Conservation (phyloP, 2,113 vertebrate genomes). For the Ardeotis arabs region DNA sequence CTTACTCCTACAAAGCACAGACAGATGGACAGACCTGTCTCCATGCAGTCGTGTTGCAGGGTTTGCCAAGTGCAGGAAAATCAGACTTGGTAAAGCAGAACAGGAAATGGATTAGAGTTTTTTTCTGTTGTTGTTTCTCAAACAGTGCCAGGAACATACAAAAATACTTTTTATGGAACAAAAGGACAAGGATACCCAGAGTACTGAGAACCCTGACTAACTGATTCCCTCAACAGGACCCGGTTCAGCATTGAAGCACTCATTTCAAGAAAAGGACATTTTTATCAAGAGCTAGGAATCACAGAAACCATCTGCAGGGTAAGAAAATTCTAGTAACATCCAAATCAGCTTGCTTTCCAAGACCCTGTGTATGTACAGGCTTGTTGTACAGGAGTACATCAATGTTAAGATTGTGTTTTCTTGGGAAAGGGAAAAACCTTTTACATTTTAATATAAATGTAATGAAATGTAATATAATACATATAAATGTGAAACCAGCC, state of each 20-base stretch:
- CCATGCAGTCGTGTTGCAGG: neutral
- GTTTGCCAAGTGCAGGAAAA: neutral
- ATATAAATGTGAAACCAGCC: neutral
- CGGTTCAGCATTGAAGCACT: neutral
- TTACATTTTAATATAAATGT: neutral
- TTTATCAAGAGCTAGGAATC: neutral
- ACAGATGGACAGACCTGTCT: neutral
- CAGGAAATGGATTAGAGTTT: neutral
- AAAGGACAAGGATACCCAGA: neutral
- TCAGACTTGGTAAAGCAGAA: neutral
- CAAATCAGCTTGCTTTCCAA: neutral
- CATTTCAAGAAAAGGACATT: neutral
- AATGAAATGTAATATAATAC: constrained; percentile 41
- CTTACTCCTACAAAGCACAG: neutral
- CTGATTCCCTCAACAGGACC: neutral
- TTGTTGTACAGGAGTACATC: neutral
- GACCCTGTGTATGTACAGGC: neutral
- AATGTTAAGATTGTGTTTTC: constrained; percentile 42
- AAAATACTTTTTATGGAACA: neutral
- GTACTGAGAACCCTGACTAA: neutral
- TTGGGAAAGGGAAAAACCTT: neutral
- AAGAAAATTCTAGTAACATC: constrained; percentile 30
- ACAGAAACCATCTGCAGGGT: neutral
- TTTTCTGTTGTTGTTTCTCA: neutral
- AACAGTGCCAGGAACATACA: neutral